phyloP scores from a whole-genome alignment of 1,140 invertebrate genomes.

The Leptopilina boulardi region DNA sequence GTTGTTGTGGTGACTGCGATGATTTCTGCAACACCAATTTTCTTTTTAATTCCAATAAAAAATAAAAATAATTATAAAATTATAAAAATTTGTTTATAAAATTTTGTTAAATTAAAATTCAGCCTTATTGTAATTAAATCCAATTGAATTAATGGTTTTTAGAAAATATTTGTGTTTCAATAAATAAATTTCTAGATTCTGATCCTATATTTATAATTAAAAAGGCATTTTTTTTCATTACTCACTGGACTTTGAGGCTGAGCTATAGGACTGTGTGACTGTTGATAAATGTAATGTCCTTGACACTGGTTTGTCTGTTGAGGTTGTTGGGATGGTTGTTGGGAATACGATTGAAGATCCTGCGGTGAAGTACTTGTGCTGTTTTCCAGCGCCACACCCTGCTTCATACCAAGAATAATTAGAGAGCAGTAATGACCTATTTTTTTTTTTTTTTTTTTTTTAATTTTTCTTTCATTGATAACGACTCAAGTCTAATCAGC shows the following conservation, averaged over 20 bases:
- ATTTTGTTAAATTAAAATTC: too few relatives aligned
- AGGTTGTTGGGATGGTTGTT: constrained; percentile 68
- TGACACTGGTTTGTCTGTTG: constrained; percentile 76
- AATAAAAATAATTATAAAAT: neutral
- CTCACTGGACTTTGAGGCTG: constrained; percentile 73
- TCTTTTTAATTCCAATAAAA: neutral
- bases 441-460: constrained; percentile 12
- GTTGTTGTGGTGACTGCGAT: constrained; percentile 64
- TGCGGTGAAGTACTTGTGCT: constrained; percentile 75
- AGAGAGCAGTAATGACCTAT: constrained; percentile 40
- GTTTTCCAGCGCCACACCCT: constrained; percentile 81
- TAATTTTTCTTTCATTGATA: constrained; percentile 22
- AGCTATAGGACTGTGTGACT: constrained; percentile 70
- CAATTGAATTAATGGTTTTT: too few relatives aligned
- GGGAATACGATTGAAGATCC: constrained; percentile 71
- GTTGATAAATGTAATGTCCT: constrained; percentile 72
- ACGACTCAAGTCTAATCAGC: constrained; percentile 40
- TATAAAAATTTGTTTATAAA: too few relatives aligned
- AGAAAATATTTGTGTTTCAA: too few relatives aligned
- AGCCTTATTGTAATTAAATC: too few relatives aligned
- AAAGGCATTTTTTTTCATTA: constrained; percentile 56
- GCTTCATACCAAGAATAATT: constrained; percentile 66
- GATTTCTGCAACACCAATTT: constrained; percentile 61
- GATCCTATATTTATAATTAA: too few relatives aligned
- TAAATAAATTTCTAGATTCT: too few relatives aligned